phyloP scores from a whole-genome alignment of 1,140 invertebrate species.

The Euborellia annulipes region DNA sequence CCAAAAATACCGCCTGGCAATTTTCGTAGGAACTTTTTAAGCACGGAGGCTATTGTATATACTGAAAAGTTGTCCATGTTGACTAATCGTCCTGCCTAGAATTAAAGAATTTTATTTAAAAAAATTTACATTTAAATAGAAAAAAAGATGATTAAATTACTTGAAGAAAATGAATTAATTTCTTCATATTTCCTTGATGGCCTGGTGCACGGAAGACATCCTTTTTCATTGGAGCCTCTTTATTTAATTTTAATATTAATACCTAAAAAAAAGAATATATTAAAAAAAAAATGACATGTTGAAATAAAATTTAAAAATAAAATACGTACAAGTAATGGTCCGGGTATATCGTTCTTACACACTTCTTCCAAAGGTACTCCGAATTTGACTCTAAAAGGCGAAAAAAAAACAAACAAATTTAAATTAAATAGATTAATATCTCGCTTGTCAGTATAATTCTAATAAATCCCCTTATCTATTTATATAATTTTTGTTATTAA shows the following conservation, averaged over 20 bases:
- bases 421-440: too few relatives aligned
- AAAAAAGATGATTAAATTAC: neutral
- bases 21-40: constrained; percentile 96
- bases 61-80: constrained; percentile 96
- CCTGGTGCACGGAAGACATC: constrained; percentile 90
- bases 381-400: constrained; percentile 63
- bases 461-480: too few relatives aligned
- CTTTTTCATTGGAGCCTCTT: constrained; percentile 80
- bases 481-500: too few relatives aligned
- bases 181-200: constrained; percentile 89
- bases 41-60: constrained; percentile 93
- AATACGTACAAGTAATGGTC: constrained; percentile 62
- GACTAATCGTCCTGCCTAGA: constrained; percentile 82
- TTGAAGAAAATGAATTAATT: constrained; percentile 75
- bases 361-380: constrained; percentile 76
- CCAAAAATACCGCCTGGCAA: constrained; percentile 93
- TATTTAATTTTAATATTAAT: constrained; percentile 83
- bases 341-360: constrained; percentile 85
- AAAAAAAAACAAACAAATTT: constrained; percentile 6
- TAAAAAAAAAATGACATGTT: constrained; percentile 5
- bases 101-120: constrained; percentile 19
- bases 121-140: neutral
- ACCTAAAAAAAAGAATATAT: constrained; percentile 38
- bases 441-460: too few relatives aligned
- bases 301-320: neutral